Percentiles rank a stretch among this genome's conserved stretches.
phyloP scores from a whole-genome alignment of 1,140 invertebrate genomes.

The Protaetia brevitarsis region DNA sequence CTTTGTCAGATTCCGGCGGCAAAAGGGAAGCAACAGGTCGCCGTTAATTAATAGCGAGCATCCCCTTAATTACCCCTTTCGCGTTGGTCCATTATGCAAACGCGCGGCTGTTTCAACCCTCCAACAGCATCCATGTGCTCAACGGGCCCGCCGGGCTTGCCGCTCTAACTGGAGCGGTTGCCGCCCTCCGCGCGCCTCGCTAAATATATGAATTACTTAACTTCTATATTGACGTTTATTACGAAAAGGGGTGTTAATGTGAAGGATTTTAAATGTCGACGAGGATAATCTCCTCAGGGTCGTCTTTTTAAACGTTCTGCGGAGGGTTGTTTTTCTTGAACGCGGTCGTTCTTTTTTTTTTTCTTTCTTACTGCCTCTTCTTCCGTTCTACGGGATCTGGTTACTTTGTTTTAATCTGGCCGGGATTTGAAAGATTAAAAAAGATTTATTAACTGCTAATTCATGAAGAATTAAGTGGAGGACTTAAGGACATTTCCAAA shows the following conservation, averaged over 20 bases:
- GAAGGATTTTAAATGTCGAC: slow-evolving; percentile 42
- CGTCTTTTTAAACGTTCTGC: slow-evolving; percentile 32
- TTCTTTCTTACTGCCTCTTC: background rate
- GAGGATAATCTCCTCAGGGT: slow-evolving; percentile 35
- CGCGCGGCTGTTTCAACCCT: slow-evolving; percentile 31
- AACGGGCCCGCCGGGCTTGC: background rate
- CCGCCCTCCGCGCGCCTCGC: slow-evolving; percentile 20
- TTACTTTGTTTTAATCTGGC: background rate
- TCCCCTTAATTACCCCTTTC: slow-evolving; percentile 49
- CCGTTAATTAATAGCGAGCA: slow-evolving; percentile 47
- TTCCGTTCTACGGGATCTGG: background rate
- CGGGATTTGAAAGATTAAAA: slow-evolving; percentile 6
- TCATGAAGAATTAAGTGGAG: background rate
- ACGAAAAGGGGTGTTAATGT: slow-evolving; percentile 46
- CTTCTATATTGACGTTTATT: slow-evolving; percentile 48
- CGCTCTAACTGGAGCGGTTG: background rate
- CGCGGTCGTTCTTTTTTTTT: background rate
- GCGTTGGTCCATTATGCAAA: slow-evolving; percentile 48
- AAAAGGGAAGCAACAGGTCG: slow-evolving; percentile 41
- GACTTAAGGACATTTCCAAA: too few species aligned
- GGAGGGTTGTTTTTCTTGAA: slow-evolving; percentile 39
- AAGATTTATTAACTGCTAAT: background rate
- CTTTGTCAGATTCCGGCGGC: slow-evolving; percentile 26
- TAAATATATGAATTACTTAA: slow-evolving; percentile 47
- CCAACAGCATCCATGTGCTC: background rate